phyloP scores from a whole-genome alignment of 2,797 vertebrate species.

The Sitta carolinensis region DNA sequence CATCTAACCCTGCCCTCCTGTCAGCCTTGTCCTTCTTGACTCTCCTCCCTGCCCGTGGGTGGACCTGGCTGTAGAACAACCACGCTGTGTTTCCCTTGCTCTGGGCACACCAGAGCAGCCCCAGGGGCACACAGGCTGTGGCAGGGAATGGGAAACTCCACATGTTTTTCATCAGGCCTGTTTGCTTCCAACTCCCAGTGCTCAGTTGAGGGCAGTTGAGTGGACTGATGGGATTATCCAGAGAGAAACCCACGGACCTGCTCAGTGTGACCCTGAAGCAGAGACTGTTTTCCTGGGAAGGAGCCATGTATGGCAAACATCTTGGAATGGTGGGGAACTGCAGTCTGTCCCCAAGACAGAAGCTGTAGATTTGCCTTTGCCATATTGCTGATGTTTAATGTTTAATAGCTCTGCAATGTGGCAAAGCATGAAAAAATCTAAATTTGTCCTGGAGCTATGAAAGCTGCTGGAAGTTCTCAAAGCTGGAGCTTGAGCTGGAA shows the following conservation, averaged over 20 bases:
- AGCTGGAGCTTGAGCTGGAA: not conserved
- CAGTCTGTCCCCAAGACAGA: not conserved
- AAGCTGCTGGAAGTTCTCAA: not conserved
- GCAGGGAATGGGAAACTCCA: not conserved
- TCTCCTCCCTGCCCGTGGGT: fast-evolving
- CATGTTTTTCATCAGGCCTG: fast-evolving
- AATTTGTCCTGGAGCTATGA: not conserved
- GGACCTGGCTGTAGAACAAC: fast-evolving
- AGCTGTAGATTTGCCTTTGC: not conserved
- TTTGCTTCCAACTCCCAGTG: fast-evolving
- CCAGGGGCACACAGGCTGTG: fast-evolving
- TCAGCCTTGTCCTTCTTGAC: fast-evolving
- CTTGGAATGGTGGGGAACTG: not conserved
- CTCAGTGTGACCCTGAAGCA: not conserved
- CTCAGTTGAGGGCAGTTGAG: not conserved
- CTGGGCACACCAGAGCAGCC: not conserved
- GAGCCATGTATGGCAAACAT: not conserved
- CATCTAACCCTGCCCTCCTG: not conserved
- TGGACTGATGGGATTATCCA: not conserved
- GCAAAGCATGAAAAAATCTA: not conserved
- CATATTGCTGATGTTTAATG: not conserved
- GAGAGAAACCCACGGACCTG: not conserved
- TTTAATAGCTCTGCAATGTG: conserved; percentile 31
- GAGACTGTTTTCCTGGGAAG: not conserved
- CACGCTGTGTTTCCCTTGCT: fast-evolving